phyloP scores from a whole-genome alignment of 2,113 vertebrate genomes.

The Cygnus buccinator region DNA sequence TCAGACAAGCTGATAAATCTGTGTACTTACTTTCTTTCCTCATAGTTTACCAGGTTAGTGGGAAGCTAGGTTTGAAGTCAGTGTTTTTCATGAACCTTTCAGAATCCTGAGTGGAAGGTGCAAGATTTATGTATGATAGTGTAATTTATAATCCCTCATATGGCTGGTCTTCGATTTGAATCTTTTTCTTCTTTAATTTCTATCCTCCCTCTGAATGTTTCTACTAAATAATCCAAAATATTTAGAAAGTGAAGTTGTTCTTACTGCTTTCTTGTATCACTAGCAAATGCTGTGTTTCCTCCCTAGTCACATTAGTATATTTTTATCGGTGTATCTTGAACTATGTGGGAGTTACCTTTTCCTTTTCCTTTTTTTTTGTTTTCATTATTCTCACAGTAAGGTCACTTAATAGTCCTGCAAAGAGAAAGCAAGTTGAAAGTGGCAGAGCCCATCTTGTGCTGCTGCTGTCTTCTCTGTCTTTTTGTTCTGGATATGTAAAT shows the following conservation, averaged over 20 bases:
- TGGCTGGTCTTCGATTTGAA: background rate
- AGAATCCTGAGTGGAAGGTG: background rate
- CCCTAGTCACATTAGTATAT: background rate
- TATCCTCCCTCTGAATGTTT: background rate
- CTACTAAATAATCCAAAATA: background rate
- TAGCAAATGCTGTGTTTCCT: background rate
- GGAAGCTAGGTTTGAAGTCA: background rate
- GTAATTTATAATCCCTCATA: background rate
- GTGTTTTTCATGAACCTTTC: background rate
- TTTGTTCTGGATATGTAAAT: background rate
- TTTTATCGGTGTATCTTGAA: background rate
- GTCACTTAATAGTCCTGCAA: background rate
- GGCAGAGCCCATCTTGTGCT: background rate
- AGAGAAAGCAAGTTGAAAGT: background rate
- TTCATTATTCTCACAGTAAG: background rate
- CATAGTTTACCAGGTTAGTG: background rate
- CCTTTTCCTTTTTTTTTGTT: background rate
- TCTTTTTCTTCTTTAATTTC: background rate
- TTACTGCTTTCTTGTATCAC: background rate
- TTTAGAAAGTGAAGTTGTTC: background rate
- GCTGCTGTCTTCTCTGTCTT: background rate
- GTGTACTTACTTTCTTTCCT: slow-evolving; percentile 18
- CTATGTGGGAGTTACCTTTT: background rate
- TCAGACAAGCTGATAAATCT: background rate
- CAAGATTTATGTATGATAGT: background rate